Percentiles rank a stretch among this genome's conserved stretches.
phyloP scores from a whole-genome alignment of 2,113 vertebrate species.

The Motacilla alba region DNA sequence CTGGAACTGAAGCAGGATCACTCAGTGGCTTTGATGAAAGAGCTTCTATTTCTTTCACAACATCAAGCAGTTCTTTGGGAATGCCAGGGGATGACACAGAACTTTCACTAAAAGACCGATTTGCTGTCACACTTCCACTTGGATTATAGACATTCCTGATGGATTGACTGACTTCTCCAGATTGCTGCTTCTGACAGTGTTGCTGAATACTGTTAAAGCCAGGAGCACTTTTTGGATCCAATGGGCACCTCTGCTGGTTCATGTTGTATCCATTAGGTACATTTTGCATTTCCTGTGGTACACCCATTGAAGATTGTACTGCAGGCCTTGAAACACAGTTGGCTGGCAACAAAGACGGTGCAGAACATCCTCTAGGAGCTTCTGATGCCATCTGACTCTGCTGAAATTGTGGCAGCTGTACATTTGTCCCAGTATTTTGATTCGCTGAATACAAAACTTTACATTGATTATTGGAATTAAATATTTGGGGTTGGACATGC shows the following conservation, averaged over 20 bases:
- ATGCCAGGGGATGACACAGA: background rate
- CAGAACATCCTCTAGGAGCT: background rate
- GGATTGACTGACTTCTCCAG: background rate
- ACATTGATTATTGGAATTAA: background rate
- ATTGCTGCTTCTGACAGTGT: constrained; percentile 9
- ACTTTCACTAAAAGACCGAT: constrained; percentile 1
- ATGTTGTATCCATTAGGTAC: background rate
- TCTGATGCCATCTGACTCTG: constrained; percentile 7
- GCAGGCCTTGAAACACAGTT: constrained; percentile 16
- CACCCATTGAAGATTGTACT: background rate
- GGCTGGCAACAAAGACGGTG: background rate
- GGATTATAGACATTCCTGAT: background rate
- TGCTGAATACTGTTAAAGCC: constrained; percentile 29
- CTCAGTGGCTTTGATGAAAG: constrained; percentile 1
- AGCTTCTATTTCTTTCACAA: constrained; percentile 5
- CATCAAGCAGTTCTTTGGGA: background rate
- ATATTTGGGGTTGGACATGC: constrained; percentile 12
- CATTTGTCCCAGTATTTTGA: background rate
- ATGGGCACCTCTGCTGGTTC: background rate
- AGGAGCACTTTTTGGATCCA: constrained; percentile 11
- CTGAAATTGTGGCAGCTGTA: background rate
- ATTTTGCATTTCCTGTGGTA: background rate
- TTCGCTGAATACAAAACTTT: background rate
- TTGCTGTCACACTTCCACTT: background rate
- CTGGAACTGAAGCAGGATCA: background rate